These are phyloP conservation scores for Xenentodon cancila DNA, from an alignment of 2,797 vertebrate genomes.

Conservation along the genomic window DNA sequence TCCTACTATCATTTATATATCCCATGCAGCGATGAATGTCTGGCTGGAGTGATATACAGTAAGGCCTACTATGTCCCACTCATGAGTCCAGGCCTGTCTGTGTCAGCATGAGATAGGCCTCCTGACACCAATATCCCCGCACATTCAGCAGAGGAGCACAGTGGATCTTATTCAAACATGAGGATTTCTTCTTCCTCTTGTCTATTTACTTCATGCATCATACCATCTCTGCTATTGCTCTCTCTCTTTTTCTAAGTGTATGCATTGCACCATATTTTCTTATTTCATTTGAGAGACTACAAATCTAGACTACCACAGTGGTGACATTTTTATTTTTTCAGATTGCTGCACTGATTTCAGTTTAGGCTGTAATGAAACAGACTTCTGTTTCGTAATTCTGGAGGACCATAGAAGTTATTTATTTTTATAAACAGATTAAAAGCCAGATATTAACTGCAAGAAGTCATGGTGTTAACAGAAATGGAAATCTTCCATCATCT, in stretches of 20 bases:
- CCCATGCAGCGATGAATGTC: background rate
- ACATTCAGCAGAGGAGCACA: constrained; percentile 64
- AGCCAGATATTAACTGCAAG: no score
- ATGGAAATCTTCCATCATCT: no score
- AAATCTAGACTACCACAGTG: no score
- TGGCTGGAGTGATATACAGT: background rate
- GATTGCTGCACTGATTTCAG: no score
- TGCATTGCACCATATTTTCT: no score
- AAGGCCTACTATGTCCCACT: constrained; percentile 8
- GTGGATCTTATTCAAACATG: constrained; percentile 72
- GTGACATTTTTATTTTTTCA: no score
- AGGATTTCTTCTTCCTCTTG: constrained; percentile 37
- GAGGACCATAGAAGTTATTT: no score
- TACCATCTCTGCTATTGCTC: constrained; percentile 18
- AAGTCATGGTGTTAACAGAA: no score
- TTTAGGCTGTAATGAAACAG: no score
- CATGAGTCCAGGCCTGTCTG: constrained; percentile 46
- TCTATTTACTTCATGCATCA: constrained; percentile 41
- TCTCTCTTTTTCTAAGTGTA: constrained; percentile 14
- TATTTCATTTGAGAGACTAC: no score
- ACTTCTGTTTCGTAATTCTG: no score
- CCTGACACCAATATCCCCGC: constrained; percentile 81
- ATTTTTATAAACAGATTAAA: no score
- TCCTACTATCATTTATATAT: background rate
- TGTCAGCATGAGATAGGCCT: constrained; percentile 65